These are phyloP conservation scores for Macrostomum cliftonense DNA, from an alignment of 2,888 invertebrate genomes.

Conservation along the genomic window DNA sequence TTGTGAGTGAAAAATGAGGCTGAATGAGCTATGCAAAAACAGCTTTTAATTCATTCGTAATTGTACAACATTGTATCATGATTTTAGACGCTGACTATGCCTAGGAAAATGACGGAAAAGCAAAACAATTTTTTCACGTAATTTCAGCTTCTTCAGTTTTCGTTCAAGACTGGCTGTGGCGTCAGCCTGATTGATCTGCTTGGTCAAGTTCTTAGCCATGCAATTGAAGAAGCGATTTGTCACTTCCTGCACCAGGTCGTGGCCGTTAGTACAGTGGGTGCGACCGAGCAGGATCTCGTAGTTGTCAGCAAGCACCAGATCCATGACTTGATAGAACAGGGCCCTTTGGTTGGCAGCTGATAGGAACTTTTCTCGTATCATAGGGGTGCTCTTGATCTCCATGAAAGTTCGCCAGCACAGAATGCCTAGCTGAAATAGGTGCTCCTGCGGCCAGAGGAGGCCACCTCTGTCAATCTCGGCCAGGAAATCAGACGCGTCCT, in stretches of 20 bases:
- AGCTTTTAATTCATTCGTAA: no score
- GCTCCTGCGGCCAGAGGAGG: conserved; percentile 1
- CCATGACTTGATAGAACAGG: no score
- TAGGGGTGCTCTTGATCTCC: conserved; percentile 2
- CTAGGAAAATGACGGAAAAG: no score
- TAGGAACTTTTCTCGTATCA: not conserved
- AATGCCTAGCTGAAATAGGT: conserved; percentile 2
- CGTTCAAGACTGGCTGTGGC: no score
- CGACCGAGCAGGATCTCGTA: not conserved
- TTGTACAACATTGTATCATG: no score
- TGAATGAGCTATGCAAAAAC: no score
- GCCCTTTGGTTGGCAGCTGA: not conserved
- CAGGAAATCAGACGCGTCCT: conserved; percentile 1
- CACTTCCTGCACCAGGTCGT: conserved; percentile 1
- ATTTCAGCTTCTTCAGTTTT: no score
- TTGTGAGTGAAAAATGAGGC: no score
- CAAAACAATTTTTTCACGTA: no score
- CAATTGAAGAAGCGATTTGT: conserved; percentile 1
- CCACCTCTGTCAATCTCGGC: conserved; percentile 1
- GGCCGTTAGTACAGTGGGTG: conserved; percentile 1
- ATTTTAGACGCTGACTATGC: no score
- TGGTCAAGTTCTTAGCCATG: conserved; percentile 1
- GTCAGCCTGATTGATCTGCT: no score
- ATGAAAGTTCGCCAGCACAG: conserved; percentile 1
- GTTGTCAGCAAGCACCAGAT: not conserved